Conservation (phyloP, 2,888 invertebrate species). For the Scotopteryx bipunctaria region DNA sequence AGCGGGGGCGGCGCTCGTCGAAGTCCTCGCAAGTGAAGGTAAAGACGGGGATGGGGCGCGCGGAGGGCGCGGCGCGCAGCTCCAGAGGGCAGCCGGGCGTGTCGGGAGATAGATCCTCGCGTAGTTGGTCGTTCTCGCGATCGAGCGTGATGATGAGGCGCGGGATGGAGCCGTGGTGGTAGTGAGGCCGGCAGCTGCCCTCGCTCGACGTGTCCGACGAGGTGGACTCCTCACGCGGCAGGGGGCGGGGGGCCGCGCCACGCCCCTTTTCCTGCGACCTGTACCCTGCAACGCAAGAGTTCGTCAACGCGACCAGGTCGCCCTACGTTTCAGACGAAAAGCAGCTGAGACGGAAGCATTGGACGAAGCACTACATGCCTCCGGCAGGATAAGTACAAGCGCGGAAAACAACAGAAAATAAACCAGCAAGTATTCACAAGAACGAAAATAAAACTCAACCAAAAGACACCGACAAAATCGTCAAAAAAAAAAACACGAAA, state of each 20-base stretch:
- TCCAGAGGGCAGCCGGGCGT: slow-evolving; percentile 71
- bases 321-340: not conserved
- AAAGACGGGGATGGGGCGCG: slow-evolving; percentile 69
- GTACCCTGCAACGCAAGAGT: slow-evolving; percentile 60
- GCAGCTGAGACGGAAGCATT: slow-evolving; percentile 22
- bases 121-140: slow-evolving; percentile 66
- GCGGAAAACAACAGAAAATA: not conserved
- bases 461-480: not conserved
- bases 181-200: slow-evolving; percentile 52
- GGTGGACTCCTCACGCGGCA: slow-evolving; percentile 61
- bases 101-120: slow-evolving; percentile 68
- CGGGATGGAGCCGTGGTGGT: slow-evolving; percentile 72
- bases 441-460: not conserved
- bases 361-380: slow-evolving; percentile 10
- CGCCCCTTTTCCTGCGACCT: slow-evolving; percentile 55
- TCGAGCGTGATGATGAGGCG: slow-evolving; percentile 72
- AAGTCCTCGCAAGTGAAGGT: slow-evolving; percentile 76
- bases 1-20: slow-evolving; percentile 46
- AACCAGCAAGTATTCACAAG: slow-evolving; percentile 4
- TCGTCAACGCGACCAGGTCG: slow-evolving; percentile 22
- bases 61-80: slow-evolving; percentile 46
- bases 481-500: not conserved
- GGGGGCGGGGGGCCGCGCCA: slow-evolving; percentile 29
- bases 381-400: not conserved
- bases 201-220: slow-evolving; percentile 76